These are phyloP conservation scores for Phoebastria nigripes DNA, from an alignment of 2,797 vertebrate genomes.

Conservation along the genomic window DNA sequence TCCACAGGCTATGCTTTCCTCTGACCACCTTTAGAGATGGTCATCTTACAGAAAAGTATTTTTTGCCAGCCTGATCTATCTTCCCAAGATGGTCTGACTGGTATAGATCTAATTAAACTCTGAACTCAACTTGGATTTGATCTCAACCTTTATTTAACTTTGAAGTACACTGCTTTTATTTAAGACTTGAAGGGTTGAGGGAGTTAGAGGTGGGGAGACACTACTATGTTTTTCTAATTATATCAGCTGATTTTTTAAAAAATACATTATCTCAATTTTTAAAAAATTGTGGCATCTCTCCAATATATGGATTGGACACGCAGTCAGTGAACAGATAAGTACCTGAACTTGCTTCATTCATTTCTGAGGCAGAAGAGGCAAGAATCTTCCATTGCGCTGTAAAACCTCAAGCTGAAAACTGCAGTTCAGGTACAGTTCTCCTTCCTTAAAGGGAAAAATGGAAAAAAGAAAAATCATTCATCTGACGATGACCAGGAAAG, in stretches of 20 bases:
- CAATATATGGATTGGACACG: neutral
- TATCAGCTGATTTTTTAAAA: neutral
- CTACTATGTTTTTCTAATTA: neutral
- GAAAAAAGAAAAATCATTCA: neutral
- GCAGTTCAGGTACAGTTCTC: neutral
- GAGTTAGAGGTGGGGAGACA: neutral
- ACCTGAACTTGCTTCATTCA: neutral
- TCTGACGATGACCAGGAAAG: neutral
- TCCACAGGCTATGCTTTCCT: neutral
- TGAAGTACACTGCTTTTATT: neutral
- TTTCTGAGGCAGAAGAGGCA: neutral
- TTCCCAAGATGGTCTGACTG: neutral
- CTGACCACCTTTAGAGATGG: neutral
- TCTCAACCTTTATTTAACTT: neutral
- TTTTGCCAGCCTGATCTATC: neutral
- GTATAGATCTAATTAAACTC: neutral
- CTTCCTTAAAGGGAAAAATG: neutral
- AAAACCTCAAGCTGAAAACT: neutral
- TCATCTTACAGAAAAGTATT: neutral
- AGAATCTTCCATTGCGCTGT: neutral
- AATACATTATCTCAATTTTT: neutral
- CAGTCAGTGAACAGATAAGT: neutral
- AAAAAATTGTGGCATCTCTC: neutral
- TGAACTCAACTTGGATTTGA: neutral
- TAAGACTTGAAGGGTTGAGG: neutral